A percentile compares a stretch with the other conserved stretches of the same genome.
These are phyloP conservation scores for Hycleus cichorii DNA, from an alignment of 1,140 invertebrate species.

Conservation along the genomic window DNA sequence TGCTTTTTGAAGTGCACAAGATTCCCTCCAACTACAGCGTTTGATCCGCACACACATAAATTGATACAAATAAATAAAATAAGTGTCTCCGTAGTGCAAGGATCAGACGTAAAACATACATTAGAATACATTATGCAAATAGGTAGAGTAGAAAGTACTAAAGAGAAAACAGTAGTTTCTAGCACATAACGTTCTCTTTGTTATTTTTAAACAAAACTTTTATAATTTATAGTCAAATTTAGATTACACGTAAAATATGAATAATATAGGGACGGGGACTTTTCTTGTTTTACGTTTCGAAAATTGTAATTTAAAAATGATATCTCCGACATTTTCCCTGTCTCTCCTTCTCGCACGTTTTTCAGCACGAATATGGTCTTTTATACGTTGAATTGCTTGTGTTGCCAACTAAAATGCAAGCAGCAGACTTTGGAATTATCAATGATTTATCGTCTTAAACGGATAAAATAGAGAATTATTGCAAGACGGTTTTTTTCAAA, in stretches of 20 bases:
- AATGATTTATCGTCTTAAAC: not conserved
- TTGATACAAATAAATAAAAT: constrained; percentile 19
- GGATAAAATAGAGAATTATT: not conserved
- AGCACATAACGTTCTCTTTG: not conserved
- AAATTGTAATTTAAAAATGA: constrained; percentile 21
- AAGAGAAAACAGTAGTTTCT: constrained; percentile 9
- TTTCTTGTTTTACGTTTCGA: not conserved
- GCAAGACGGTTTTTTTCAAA: not conserved
- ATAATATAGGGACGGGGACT: constrained; percentile 1
- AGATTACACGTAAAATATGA: constrained; percentile 23
- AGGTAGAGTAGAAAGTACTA: constrained; percentile 1
- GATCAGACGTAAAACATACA: constrained; percentile 25
- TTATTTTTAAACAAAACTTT: constrained; percentile 24
- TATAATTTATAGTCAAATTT: constrained; percentile 25
- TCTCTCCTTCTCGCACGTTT: not conserved
- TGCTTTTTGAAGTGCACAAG: too few relatives aligned
- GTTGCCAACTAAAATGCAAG: not conserved
- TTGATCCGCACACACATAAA: constrained; percentile 22
- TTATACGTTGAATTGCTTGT: not conserved
- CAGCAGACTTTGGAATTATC: constrained; percentile 6
- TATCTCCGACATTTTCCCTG: constrained; percentile 1
- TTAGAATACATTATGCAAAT: constrained; percentile 27
- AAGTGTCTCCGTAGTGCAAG: constrained; percentile 13
- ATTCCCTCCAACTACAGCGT: too few relatives aligned
- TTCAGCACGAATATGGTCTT: constrained; percentile 15